These are phyloP conservation scores for Hemitrygon akajei DNA, from an alignment of 2,797 vertebrate species.

Conservation along the genomic window DNA sequence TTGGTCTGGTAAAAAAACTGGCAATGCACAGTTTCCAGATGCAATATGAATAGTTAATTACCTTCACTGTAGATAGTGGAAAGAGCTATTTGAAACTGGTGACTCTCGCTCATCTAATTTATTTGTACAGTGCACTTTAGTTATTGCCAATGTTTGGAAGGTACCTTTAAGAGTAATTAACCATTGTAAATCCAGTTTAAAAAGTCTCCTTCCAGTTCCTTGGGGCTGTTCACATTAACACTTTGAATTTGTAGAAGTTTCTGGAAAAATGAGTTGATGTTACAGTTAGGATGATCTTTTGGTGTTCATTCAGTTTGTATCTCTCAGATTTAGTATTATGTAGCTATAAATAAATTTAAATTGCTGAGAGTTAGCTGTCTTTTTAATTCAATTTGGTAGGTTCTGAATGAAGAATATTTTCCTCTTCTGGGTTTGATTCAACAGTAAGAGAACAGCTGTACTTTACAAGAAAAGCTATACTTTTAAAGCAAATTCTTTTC, in stretches of 20 bases:
- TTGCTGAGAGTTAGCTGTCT: background rate
- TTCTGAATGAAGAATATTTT: background rate
- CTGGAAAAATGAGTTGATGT: background rate
- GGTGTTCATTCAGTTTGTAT: background rate
- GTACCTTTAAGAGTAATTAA: background rate
- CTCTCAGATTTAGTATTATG: background rate
- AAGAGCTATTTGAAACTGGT: background rate
- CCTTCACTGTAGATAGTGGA: too few species aligned
- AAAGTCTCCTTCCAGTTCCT: background rate
- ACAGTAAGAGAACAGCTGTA: background rate
- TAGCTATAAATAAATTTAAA: background rate
- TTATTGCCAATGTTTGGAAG: background rate
- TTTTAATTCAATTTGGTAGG: background rate
- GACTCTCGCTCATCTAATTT: too few species aligned
- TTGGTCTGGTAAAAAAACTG: background rate
- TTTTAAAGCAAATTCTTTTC: background rate
- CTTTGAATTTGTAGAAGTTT: background rate
- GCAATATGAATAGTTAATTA: background rate
- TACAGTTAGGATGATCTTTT: background rate
- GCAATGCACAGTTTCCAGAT: background rate
- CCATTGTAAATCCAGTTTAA: background rate
- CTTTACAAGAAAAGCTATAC: background rate
- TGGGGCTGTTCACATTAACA: background rate
- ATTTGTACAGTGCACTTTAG: background rate
- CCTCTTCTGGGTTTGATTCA: background rate